Percentiles rank a stretch among this genome's conserved stretches.
Conservation (phyloP, 2,797 vertebrate species). For the Rhadinocentrus ornatus region DNA sequence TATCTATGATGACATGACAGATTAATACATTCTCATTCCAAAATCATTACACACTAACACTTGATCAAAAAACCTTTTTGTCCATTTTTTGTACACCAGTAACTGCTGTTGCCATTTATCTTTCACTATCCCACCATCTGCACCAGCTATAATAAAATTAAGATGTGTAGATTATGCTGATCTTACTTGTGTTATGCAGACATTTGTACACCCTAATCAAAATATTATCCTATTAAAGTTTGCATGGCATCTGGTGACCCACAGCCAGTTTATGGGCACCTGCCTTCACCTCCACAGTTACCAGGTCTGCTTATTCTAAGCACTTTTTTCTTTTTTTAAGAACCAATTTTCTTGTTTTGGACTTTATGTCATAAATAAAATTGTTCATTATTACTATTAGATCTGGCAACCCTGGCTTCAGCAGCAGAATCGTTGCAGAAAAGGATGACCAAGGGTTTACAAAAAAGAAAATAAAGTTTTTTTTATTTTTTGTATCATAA, state of each 20-base stretch:
- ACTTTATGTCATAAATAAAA: too few relatives aligned
- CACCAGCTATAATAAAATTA: background rate
- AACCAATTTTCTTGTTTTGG: too few relatives aligned
- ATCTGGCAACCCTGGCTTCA: too few relatives aligned
- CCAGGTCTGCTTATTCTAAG: background rate
- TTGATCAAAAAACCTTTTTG: background rate
- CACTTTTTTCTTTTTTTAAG: background rate
- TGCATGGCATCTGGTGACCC: background rate
- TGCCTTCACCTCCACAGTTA: background rate
- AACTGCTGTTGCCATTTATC: background rate
- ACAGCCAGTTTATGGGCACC: background rate
- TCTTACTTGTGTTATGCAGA: background rate
- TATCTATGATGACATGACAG: too few relatives aligned
- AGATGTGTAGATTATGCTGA: background rate
- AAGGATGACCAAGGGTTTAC: too few relatives aligned
- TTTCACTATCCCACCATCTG: background rate
- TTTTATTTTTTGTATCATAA: background rate
- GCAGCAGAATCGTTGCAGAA: too few relatives aligned
- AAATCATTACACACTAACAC: background rate
- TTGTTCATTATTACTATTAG: too few relatives aligned
- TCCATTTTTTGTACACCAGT: background rate
- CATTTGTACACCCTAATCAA: background rate
- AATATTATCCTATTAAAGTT: background rate
- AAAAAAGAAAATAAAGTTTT: background rate
- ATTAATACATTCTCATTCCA: background rate